A percentile compares a stretch with the other conserved stretches of the same genome.
Evolutionary conservation across 2,888 invertebrate genomes (phyloP).

Genomic region (Pyrgus malvae): DNA sequence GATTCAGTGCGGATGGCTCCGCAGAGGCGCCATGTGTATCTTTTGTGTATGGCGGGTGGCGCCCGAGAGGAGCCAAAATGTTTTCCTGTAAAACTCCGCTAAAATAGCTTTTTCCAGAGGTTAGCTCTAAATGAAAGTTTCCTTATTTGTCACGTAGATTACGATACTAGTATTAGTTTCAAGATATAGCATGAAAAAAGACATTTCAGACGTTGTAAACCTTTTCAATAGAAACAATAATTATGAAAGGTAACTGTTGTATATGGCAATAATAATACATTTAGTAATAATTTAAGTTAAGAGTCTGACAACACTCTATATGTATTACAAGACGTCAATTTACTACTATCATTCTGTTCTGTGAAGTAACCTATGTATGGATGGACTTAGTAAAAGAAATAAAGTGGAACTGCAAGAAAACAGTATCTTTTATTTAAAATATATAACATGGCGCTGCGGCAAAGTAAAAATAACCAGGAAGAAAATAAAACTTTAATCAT

Average conservation of each 20-base stretch:
- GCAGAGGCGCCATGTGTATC: constrained; percentile 28
- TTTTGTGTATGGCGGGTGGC: neutral
- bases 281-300: too few relatives aligned
- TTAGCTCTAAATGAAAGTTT: constrained; percentile 21
- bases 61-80: constrained; percentile 2
- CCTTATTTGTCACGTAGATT: constrained; percentile 24
- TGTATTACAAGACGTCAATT: too few relatives aligned
- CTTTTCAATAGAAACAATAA: constrained; percentile 3
- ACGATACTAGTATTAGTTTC: constrained; percentile 16
- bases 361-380: too few relatives aligned
- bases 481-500: too few relatives aligned
- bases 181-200: neutral
- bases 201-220: constrained; percentile 16
- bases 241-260: neutral
- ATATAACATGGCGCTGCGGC: too few relatives aligned
- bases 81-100: constrained; percentile 20
- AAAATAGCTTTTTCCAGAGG: constrained; percentile 20
- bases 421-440: too few relatives aligned
- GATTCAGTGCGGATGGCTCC: constrained; percentile 20
- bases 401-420: too few relatives aligned
- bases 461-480: too few relatives aligned
- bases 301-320: too few relatives aligned
- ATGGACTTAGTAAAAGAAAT: too few relatives aligned
- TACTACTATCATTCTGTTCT: too few relatives aligned
- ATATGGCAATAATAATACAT: too few relatives aligned